A percentile compares a stretch with the other conserved stretches of the same genome.
Evolutionary conservation across 1,140 invertebrate genomes (phyloP).

Genomic region (Cydia pomonella): DNA sequence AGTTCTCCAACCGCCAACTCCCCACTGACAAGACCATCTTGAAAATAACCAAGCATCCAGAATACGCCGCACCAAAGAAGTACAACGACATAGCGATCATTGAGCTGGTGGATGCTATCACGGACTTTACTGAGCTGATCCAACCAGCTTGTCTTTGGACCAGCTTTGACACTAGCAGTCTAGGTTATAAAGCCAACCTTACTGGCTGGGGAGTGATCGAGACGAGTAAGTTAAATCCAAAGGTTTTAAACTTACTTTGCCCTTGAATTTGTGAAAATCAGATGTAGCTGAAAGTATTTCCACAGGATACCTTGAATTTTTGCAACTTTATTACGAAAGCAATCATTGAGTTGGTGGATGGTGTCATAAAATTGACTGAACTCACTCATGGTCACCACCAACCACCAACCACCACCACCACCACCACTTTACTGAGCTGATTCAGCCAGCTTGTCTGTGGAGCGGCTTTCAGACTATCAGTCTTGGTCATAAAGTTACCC

Average conservation of each 20-base stretch:
- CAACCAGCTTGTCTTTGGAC: constrained; percentile 54
- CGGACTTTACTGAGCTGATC: constrained; percentile 36
- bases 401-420: too few relatives aligned
- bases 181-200: constrained; percentile 39
- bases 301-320: too few relatives aligned
- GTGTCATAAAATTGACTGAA: too few relatives aligned
- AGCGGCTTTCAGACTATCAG: too few relatives aligned
- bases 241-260: not conserved
- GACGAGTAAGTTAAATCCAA: constrained; percentile 35
- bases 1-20: not conserved
- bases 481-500: too few relatives aligned
- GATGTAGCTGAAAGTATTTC: too few relatives aligned
- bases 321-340: too few relatives aligned
- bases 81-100: constrained; percentile 78
- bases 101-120: constrained; percentile 45
- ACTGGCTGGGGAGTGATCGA: constrained; percentile 52
- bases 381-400: too few relatives aligned
- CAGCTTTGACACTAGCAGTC: constrained; percentile 31
- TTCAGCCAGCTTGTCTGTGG: too few relatives aligned
- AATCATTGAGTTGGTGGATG: too few relatives aligned
- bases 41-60: constrained; percentile 63
- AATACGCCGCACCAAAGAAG: constrained; percentile 65
- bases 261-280: not conserved
- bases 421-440: too few relatives aligned
- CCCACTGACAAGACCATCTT: not conserved